These are phyloP conservation scores for Popillia japonica DNA, from an alignment of 1,140 invertebrate genomes.

Conservation along the genomic window DNA sequence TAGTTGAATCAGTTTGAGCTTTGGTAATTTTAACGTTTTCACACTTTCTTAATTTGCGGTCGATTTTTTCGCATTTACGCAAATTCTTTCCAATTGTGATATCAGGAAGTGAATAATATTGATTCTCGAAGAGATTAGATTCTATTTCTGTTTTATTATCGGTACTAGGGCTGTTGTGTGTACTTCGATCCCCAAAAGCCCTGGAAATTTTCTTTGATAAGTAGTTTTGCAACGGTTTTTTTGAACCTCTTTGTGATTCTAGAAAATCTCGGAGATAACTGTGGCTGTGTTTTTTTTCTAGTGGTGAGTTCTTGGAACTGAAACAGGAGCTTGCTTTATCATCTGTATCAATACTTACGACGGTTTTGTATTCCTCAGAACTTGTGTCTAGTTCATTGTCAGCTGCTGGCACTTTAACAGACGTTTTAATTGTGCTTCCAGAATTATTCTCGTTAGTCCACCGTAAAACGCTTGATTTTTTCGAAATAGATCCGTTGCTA, in stretches of 20 bases:
- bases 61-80: conserved; percentile 67
- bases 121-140: conserved; percentile 67
- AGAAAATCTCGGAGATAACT: conserved; percentile 58
- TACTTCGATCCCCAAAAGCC: conserved; percentile 49
- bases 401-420: conserved; percentile 49
- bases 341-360: conserved; percentile 52
- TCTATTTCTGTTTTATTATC: conserved; percentile 47
- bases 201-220: conserved; percentile 57
- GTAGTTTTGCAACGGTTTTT: conserved; percentile 58
- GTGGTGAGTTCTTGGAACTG: conserved; percentile 25
- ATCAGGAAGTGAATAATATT: conserved; percentile 73
- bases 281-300: conserved; percentile 57
- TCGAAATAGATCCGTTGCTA: neutral
- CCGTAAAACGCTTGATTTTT: neutral
- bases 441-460: conserved; percentile 15
- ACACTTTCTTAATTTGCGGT: conserved; percentile 67
- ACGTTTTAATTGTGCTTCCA: conserved; percentile 48
- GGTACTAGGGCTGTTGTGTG: conserved; percentile 3
- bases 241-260: conserved; percentile 58
- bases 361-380: conserved; percentile 55
- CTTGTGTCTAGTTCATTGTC: conserved; percentile 40
- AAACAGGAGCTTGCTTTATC: conserved; percentile 40
- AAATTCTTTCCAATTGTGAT: conserved; percentile 72
- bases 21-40: conserved; percentile 42
- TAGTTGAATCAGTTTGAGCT: conserved; percentile 40